Evolutionary conservation across 2,113 vertebrate species (phyloP).

Genomic region (Micronisus gabar): DNA sequence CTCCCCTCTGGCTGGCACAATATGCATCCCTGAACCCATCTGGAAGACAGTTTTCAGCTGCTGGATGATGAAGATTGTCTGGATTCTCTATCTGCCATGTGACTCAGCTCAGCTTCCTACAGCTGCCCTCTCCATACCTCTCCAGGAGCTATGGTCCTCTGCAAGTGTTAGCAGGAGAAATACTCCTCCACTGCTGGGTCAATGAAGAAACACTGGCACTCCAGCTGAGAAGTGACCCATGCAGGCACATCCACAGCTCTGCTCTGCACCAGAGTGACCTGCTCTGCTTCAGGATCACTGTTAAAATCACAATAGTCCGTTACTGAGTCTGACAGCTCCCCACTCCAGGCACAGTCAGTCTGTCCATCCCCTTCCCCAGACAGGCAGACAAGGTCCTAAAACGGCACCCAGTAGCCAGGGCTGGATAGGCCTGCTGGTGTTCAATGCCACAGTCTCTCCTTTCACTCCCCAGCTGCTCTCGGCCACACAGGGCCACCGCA

Average conservation of each 20-base stretch:
- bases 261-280: neutral
- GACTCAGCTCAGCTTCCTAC: neutral
- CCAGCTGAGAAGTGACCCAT: fast-evolving
- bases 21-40: neutral
- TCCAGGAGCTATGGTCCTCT: neutral
- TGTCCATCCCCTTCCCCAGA: neutral
- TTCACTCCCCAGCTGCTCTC: neutral
- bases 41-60: neutral
- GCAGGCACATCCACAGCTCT: neutral
- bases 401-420: fast-evolving
- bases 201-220: neutral
- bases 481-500: fast-evolving
- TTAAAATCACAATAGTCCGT: neutral
- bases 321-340: neutral
- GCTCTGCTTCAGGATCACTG: neutral
- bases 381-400: neutral
- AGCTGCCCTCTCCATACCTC: neutral
- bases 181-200: neutral
- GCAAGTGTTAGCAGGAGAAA: neutral
- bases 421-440: neutral
- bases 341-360: neutral
- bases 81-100: neutral
- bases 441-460: neutral
- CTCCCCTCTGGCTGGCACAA: neutral
- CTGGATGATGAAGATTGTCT: neutral